Percentiles rank a stretch among this genome's conserved stretches.
These are phyloP conservation scores for Nemurella pictetii DNA, from an alignment of 2,888 invertebrate species.

Conservation along the genomic window DNA sequence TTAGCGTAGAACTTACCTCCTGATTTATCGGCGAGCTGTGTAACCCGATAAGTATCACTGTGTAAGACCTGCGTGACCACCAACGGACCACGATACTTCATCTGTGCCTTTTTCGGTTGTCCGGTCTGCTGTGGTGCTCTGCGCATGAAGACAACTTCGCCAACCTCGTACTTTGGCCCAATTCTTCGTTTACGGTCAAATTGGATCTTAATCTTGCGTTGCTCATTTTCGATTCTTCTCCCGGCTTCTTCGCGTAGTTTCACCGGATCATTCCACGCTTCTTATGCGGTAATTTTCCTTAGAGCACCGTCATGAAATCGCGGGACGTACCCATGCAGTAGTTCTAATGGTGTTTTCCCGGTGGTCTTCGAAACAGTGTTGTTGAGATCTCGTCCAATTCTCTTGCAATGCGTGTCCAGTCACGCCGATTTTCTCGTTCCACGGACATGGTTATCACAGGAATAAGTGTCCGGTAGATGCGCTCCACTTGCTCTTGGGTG, in stretches of 20 bases:
- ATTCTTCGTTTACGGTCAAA: background rate
- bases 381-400: slow-evolving; percentile 40
- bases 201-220: background rate
- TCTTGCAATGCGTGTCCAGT: slow-evolving; percentile 38
- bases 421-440: background rate
- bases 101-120: slow-evolving; percentile 23
- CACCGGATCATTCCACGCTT: background rate
- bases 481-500: slow-evolving; percentile 42
- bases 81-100: background rate
- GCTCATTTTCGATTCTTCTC: background rate
- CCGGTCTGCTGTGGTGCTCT: background rate
- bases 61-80: background rate
- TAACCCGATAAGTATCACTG: background rate
- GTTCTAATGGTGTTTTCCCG: slow-evolving; percentile 38
- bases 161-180: background rate
- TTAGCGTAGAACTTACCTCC: no score
- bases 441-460: slow-evolving; percentile 34
- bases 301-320: slow-evolving; percentile 34
- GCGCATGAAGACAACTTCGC: background rate
- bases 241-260: background rate
- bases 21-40: slow-evolving; percentile 31
- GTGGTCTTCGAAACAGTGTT: slow-evolving; percentile 39
- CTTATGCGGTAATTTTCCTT: background rate
- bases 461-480: slow-evolving; percentile 41
- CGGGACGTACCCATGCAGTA: slow-evolving; percentile 40